Evolutionary conservation across 64 coral and sea anemone genomes (phyloP).

Genomic region (Astreopora myriophthalma): DNA sequence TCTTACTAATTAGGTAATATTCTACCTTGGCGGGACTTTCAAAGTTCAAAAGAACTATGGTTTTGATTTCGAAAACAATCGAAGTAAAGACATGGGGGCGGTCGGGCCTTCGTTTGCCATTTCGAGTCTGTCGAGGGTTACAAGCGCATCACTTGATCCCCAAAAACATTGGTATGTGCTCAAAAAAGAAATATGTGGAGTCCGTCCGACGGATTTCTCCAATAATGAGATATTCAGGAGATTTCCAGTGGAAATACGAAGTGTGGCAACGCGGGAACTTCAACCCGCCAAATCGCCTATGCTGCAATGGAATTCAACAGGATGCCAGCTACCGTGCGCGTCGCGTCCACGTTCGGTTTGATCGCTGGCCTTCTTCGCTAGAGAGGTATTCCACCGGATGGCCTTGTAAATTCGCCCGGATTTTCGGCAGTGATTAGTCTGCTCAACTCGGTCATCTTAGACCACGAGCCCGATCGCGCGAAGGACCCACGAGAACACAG

Average conservation of each 20-base stretch:
- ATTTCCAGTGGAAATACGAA: conserved; percentile 25
- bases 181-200: conserved; percentile 9
- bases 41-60: conserved; percentile 9
- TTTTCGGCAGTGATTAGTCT: background rate
- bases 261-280: background rate
- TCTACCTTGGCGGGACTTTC: conserved; percentile 38
- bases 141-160: conserved; percentile 11
- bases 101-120: background rate
- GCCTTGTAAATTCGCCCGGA: background rate
- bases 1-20: background rate
- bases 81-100: background rate
- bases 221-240: conserved; percentile 40
- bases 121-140: background rate
- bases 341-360: conserved; percentile 15
- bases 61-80: conserved; percentile 21
- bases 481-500: background rate
- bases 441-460: conserved; percentile 6
- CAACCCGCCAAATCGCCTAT: conserved; percentile 16
- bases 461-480: background rate
- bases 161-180: conserved; percentile 33
- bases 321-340: too few species aligned
- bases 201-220: conserved; percentile 14
- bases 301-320: too few species aligned
- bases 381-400: background rate
- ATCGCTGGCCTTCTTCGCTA: conserved; percentile 18